phyloP scores from a whole-genome alignment of 1,140 invertebrate species.

The Drosophila triauraria region DNA sequence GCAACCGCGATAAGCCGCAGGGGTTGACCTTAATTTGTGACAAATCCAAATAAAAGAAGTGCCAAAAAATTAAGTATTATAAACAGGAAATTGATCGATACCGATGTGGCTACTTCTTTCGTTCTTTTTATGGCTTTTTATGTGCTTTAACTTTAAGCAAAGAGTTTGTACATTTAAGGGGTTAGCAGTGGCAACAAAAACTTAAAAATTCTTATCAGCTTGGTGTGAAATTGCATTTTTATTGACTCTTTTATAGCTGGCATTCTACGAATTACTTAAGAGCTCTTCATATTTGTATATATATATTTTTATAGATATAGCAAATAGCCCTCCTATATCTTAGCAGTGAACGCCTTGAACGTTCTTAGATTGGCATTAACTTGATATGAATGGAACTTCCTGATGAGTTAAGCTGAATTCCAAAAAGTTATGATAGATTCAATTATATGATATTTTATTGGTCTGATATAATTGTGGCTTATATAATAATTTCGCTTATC shows the following conservation, averaged over 20 bases:
- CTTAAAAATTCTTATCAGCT: conserved; percentile 27
- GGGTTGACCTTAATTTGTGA: conserved; percentile 14
- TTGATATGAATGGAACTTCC: conserved; percentile 23
- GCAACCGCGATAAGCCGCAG: conserved; percentile 34
- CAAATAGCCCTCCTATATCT: conserved; percentile 7
- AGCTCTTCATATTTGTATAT: conserved; percentile 16
- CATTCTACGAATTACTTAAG: conserved; percentile 36
- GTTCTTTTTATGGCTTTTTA: conserved; percentile 4
- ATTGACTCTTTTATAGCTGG: conserved; percentile 23
- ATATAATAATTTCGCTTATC: conserved; percentile 26
- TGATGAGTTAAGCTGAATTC: neutral
- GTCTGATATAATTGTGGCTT: conserved; percentile 4
- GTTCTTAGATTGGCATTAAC: conserved; percentile 16
- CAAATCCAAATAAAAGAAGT: conserved; percentile 1
- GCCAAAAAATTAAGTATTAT: neutral
- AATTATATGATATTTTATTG: conserved; percentile 22
- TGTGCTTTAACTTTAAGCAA: neutral
- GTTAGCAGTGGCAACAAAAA: neutral
- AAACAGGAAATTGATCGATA: conserved; percentile 28
- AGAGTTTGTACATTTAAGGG: neutral
- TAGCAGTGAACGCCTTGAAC: conserved; percentile 4
- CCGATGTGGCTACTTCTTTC: neutral
- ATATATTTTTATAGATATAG: conserved; percentile 16
- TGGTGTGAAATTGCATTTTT: conserved; percentile 34
- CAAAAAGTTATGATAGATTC: conserved; percentile 28